Conservation (phyloP, 2,113 vertebrate genomes). For the Eulemur macaco region DNA sequence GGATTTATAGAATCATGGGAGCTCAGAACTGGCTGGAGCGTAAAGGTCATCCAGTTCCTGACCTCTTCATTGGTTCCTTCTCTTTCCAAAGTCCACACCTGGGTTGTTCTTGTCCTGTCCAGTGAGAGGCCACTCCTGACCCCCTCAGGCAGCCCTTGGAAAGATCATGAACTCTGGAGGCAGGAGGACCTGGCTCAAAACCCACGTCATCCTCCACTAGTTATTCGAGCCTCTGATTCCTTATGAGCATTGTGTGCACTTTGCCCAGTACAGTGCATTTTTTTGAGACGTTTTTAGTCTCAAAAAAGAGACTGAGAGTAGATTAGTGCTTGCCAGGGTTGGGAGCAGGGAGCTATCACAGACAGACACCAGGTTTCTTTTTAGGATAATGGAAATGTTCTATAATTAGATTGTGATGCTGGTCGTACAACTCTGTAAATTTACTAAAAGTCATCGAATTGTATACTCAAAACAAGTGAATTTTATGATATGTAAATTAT, state of each 20-base stretch:
- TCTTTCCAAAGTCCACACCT: background rate
- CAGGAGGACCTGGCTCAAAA: background rate
- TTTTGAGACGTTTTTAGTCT: background rate
- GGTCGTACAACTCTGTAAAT: background rate
- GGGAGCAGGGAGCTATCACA: background rate
- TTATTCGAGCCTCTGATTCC: background rate
- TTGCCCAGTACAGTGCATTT: background rate
- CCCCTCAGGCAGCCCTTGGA: background rate
- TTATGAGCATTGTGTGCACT: background rate
- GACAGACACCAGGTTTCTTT: background rate
- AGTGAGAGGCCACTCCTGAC: background rate
- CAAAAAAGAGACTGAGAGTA: background rate
- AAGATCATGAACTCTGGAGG: background rate
- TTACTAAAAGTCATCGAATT: background rate
- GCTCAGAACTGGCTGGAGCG: background rate
- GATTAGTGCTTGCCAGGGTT: background rate
- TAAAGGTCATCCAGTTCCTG: constrained; percentile 46
- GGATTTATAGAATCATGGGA: constrained; percentile 56
- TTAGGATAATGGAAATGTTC: background rate
- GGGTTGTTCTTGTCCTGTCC: background rate
- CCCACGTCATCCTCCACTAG: background rate
- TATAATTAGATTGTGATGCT: background rate
- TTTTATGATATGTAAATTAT: background rate
- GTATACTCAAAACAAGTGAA: background rate
- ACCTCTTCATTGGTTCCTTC: background rate